Evolutionary conservation across 2,113 vertebrate species (phyloP), one percentile per base, ranked within the genome.

Genomic region (Lepidothrix coronata): DNA sequence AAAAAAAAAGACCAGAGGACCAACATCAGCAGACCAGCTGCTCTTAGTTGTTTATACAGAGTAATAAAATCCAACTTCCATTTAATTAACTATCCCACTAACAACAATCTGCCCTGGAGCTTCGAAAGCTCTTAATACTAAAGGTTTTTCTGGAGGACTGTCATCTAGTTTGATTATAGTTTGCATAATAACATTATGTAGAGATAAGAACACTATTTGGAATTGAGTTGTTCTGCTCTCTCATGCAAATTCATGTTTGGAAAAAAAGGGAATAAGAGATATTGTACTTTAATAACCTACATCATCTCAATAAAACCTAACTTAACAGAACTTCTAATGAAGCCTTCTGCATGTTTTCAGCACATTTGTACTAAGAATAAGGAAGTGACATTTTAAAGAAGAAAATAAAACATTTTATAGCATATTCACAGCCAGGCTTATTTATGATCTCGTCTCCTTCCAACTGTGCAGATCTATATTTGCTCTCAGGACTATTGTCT

Each of bases 1-100:
- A 59, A 39, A 18, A 80, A 62, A 55, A 35, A 66, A 2, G 11
- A n/a, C 11, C 30, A n/a, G 77, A 61, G 67, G 35, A 75, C 14
- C 20, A 76, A 24, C 54, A 46, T 3, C 9, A 59, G 87, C 91
- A n/a, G n/a, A n/a, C 46, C 76, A 78, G 31, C 58, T 76, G 9
- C 66, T 39, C n/a, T 76, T 44, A 25, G 35, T n/a, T 93, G 70
- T 85, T 93, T 70, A 54, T 62, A 76, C 21, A 75, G 85, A 85
- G 41, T 43, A 75, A 88, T 82, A 85, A 95, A 77, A 84, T 33
- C 33, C 70, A 93, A 49, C 61, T 72, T 92, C 37, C 16, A 59
- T 78, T 94, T 92, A 89, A 95, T 94, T 94, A 95, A 91, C 67
- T 61, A 21, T 68, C 17, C 66, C 23, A 46, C 66, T 70, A 78